A percentile compares a stretch with the other conserved stretches of the same genome.
Evolutionary conservation across 37 sponge, comb jelly and placozoan genomes (phyloP).

Genomic region (Hormiphora californensis): DNA sequence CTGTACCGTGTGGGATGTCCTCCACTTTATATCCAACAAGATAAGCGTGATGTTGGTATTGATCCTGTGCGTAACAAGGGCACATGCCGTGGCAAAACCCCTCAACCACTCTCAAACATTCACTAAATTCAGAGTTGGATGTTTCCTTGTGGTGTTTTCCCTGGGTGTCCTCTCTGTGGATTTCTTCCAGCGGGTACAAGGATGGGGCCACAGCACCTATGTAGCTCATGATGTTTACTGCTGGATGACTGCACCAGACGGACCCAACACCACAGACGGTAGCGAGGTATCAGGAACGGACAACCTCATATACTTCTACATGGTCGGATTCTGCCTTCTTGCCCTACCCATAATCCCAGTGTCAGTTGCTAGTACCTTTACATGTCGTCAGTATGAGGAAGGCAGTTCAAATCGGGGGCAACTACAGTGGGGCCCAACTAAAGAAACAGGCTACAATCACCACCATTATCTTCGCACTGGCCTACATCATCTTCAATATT

Average conservation of each 20-base stretch:
- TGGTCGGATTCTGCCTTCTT: background rate
- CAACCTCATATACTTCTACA: background rate
- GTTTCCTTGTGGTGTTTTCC: background rate
- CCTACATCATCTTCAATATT: background rate
- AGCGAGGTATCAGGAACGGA: background rate
- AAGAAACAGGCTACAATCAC: conserved; percentile 23
- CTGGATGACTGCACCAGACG: background rate
- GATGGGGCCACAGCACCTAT: background rate
- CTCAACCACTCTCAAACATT: background rate
- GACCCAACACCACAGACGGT: background rate
- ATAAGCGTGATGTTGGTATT: conserved; percentile 17
- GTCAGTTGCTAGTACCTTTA: background rate
- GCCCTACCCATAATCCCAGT: conserved; percentile 45
- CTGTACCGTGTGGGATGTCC: conserved; percentile 1
- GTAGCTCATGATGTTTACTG: conserved; percentile 17
- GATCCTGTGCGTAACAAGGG: background rate
- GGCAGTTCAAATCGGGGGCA: background rate
- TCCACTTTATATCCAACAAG: background rate
- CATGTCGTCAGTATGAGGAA: background rate
- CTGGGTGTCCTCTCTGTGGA: background rate
- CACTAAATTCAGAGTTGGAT: background rate
- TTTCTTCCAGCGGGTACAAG: background rate
- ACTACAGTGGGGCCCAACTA: background rate
- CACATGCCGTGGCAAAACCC: background rate
- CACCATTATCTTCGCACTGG: conserved; percentile 18